Percentiles rank a stretch among this genome's conserved stretches.
Evolutionary conservation across 2,797 vertebrate genomes (phyloP).

Genomic region (Danio choprae): DNA sequence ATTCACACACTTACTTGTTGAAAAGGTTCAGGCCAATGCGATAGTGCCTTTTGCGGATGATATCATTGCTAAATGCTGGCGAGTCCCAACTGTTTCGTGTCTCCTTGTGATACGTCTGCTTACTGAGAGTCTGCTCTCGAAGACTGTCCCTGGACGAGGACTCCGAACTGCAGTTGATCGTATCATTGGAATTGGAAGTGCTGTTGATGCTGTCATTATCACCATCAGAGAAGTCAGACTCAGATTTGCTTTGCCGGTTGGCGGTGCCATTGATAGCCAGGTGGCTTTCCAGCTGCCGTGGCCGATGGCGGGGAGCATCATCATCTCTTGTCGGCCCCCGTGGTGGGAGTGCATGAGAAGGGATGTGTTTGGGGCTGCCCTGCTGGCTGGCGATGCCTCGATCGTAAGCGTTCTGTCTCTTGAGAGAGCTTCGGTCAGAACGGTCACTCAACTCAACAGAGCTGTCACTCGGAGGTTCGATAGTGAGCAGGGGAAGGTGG

Average conservation of each 20-base stretch:
- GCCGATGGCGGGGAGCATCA: slow-evolving; percentile 78
- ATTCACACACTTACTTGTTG: slow-evolving; percentile 89
- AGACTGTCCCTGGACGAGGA: slow-evolving; percentile 95
- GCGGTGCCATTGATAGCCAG: slow-evolving; percentile 92
- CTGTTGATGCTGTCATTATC: slow-evolving; percentile 98
- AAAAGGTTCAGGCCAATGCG: slow-evolving; percentile 97
- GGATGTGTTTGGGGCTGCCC: slow-evolving; percentile 88
- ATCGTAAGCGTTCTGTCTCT: slow-evolving; percentile 87
- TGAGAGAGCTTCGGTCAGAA: slow-evolving; percentile 89
- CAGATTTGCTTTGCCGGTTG: slow-evolving; percentile 94
- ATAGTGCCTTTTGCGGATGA: slow-evolving; percentile 96
- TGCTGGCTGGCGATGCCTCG: slow-evolving; percentile 82
- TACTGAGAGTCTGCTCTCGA: slow-evolving; percentile 94
- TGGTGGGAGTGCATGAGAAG: slow-evolving; percentile 77
- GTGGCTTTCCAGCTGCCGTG: slow-evolving; percentile 87
- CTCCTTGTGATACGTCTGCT: slow-evolving; percentile 98
- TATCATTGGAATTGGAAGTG: slow-evolving; percentile 98
- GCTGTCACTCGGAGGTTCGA: slow-evolving; percentile 95
- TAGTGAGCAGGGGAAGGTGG: slow-evolving; percentile 90
- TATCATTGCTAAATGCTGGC: slow-evolving; percentile 94
- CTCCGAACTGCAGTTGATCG: slow-evolving; percentile 97
- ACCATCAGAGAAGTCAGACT: slow-evolving; percentile 95
- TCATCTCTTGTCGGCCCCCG: slow-evolving; percentile 87
- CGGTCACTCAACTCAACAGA: slow-evolving; percentile 94
- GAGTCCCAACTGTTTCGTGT: slow-evolving; percentile 99